Conservation (phyloP, 1,140 invertebrate species). For the Bombus affinis region DNA sequence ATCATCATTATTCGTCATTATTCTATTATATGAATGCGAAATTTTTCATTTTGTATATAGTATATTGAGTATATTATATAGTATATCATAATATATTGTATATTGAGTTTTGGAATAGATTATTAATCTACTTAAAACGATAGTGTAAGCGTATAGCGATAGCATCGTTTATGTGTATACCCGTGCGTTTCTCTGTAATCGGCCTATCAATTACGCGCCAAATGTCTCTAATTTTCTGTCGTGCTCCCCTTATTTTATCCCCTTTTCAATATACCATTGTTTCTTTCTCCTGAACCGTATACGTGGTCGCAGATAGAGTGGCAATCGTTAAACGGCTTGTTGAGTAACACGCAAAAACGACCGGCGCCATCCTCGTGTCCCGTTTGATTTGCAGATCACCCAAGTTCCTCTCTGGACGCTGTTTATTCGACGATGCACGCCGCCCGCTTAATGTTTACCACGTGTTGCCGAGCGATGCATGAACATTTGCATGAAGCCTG, state of each 20-base stretch:
- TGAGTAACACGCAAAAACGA: not conserved
- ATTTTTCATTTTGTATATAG: too few relatives aligned
- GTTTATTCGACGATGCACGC: not conserved
- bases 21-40: too few relatives aligned
- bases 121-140: too few relatives aligned
- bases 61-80: too few relatives aligned
- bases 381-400: not conserved
- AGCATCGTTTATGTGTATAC: too few relatives aligned
- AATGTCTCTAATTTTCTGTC: not conserved
- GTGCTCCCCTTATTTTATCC: not conserved
- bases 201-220: not conserved
- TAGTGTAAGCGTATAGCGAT: too few relatives aligned
- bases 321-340: not conserved
- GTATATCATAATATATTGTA: too few relatives aligned
- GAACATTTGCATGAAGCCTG: slow-evolving; percentile 34
- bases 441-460: slow-evolving; percentile 28
- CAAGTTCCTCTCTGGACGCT: not conserved
- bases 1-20: too few relatives aligned
- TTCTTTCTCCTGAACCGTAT: not conserved
- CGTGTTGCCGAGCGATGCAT: slow-evolving; percentile 21
- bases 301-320: not conserved
- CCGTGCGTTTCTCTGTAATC: not conserved
- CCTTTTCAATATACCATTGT: not conserved
- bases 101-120: too few relatives aligned
- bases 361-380: not conserved